Evolutionary conservation across 2,797 vertebrate genomes (phyloP).

Genomic region (Pelochelys cantorii): DNA sequence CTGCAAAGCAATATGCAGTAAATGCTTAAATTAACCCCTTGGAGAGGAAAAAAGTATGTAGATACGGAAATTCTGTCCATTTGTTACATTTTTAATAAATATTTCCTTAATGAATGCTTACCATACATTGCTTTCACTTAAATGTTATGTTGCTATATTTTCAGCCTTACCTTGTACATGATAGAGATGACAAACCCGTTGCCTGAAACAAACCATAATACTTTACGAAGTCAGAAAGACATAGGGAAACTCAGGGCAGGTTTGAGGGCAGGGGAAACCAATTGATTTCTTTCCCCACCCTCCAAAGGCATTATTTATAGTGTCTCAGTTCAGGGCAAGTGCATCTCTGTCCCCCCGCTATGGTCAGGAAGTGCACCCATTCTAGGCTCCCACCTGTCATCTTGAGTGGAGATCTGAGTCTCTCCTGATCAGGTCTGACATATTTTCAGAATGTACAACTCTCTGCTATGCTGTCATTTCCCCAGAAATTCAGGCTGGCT

Average conservation of each 20-base stretch:
- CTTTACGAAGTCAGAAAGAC: neutral
- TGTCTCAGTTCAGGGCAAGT: neutral
- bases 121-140: neutral
- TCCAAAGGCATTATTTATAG: neutral
- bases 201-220: neutral
- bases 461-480: no score
- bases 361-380: no score
- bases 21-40: neutral
- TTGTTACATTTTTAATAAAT: neutral
- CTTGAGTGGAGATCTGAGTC: no score
- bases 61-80: neutral
- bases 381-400: no score
- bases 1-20: neutral
- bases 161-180: neutral
- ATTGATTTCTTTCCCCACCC: neutral
- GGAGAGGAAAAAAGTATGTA: neutral
- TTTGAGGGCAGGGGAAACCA: neutral
- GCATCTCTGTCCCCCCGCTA: neutral
- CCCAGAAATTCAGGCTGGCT: neutral
- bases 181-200: neutral
- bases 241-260: neutral
- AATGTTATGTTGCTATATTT: neutral
- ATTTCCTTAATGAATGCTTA: neutral
- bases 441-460: neutral
- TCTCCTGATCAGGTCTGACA: neutral